phyloP scores from a whole-genome alignment of 1,140 invertebrate species.

The Sinonovacula constricta region DNA sequence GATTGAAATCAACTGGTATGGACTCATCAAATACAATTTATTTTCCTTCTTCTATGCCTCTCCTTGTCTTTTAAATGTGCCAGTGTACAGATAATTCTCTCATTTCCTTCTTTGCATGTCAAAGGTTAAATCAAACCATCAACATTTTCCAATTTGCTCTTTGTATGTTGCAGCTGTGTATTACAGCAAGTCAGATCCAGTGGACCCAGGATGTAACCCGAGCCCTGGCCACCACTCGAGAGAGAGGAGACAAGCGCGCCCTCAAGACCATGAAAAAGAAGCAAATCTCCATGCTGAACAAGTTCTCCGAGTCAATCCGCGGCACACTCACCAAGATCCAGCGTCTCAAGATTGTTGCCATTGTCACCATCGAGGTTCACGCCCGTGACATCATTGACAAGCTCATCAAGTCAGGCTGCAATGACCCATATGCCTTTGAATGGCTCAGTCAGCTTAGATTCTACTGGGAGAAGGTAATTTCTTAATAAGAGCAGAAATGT shows the following conservation, averaged over 20 bases:
- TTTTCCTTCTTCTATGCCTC: too few relatives aligned
- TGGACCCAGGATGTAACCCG: constrained; percentile 79
- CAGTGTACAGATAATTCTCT: too few relatives aligned
- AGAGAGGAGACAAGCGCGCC: constrained; percentile 84
- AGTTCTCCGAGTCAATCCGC: constrained; percentile 87
- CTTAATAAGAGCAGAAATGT: too few relatives aligned
- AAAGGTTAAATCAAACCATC: too few relatives aligned
- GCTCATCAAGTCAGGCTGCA: constrained; percentile 84
- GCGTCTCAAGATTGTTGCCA: constrained; percentile 87
- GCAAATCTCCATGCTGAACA: constrained; percentile 82
- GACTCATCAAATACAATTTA: too few relatives aligned
- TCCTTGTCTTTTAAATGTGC: too few relatives aligned
- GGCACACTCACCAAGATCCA: constrained; percentile 86
- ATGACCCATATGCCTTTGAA: constrained; percentile 84
- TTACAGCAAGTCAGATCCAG: constrained; percentile 82
- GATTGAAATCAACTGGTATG: too few relatives aligned
- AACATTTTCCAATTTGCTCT: too few relatives aligned
- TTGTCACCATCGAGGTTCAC: constrained; percentile 93
- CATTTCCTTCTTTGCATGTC: too few relatives aligned
- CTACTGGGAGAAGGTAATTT: constrained; percentile 79
- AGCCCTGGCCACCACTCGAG: constrained; percentile 74
- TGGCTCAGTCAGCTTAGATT: constrained; percentile 79
- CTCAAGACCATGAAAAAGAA: constrained; percentile 87
- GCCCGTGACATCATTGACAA: constrained; percentile 91
- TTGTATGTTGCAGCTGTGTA: constrained; percentile 77